Base-by-base conservation (phyloP, 2,113 vertebrate species). In the Coryphaenoides rupestris region DNA sequence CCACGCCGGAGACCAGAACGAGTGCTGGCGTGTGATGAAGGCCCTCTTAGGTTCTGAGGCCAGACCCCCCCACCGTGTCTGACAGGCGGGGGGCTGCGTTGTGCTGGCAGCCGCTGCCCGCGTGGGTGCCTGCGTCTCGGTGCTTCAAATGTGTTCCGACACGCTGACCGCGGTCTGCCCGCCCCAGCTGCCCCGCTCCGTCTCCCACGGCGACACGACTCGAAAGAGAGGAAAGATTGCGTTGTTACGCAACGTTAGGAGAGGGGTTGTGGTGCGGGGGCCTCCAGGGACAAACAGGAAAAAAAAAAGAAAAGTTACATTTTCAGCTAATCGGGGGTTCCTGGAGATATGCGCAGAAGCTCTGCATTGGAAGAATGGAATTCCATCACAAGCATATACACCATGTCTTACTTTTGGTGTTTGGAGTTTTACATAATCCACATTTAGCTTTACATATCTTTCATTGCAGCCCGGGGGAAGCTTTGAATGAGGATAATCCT, bases 121-220 rank as follows among this genome's bases (percentile, higher is more conserved):
- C 26, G 24, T 55, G 53, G 57, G 68, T 72, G 49, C n/a, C n/a
- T 65, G 45, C 10, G 26, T 40, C 19, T 21, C 21, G 19, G 74
- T 46, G 75, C 58, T 60, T n/a, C 4, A 60, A 70, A 77, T 73
- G 52, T 66, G 62, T 69, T 68, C 68, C 59, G 72, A 64, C 70
- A 69, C 24, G 15, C 1, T 22, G 23, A 66, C 74, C 72, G 16
- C 22, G 4, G 33, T 65, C 74, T 57, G 64, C 54, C 54, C 63
- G 68, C 15, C 33, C 15, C 47, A 24, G 21, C 40, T 28, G 40
- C 24, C 63, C 60, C 49, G 6, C 19, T 19, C 33, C 12, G 15
- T 59, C 65, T 69, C 45, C 33, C 58, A 58, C 14, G 1, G 17
- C 5, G 15, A 21, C 40, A 10, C 16, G 22, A 45, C 19, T 21